A percentile compares a stretch with the other conserved stretches of the same genome.
Conservation (phyloP, 2,113 vertebrate genomes). For the Euleptes europaea region DNA sequence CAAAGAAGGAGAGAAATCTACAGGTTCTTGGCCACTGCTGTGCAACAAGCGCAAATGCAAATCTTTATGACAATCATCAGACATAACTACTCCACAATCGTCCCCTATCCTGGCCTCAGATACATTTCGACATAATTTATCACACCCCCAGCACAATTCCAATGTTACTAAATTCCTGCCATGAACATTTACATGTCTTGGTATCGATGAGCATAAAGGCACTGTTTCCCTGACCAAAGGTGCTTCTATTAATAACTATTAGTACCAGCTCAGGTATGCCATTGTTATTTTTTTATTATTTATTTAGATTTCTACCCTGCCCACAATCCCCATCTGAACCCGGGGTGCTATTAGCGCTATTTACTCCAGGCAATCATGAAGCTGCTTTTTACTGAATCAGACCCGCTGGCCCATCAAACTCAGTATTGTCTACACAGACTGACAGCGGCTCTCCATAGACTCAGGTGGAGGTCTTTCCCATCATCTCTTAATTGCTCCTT, state of each 20-base stretch:
- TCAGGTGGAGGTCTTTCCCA: too few relatives aligned
- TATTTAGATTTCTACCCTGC: too few relatives aligned
- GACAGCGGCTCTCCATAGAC: too few relatives aligned
- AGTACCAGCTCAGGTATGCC: background rate
- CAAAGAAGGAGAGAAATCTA: background rate
- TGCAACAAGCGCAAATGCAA: background rate
- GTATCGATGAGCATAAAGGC: background rate
- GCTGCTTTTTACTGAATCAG: too few relatives aligned
- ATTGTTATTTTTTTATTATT: too few relatives aligned
- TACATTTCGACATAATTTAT: background rate
- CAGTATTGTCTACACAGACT: too few relatives aligned
- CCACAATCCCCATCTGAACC: too few relatives aligned
- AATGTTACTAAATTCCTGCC: background rate
- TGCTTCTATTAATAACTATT: background rate
- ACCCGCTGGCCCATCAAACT: too few relatives aligned
- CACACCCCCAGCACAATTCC: background rate
- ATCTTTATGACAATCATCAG: background rate
- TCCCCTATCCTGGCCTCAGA: background rate
- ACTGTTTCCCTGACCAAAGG: background rate
- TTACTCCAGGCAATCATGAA: too few relatives aligned
- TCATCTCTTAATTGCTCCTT: too few relatives aligned
- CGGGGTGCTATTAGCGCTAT: background rate
- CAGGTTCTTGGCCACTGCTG: background rate
- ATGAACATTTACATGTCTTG: background rate
- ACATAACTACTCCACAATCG: background rate